These are phyloP conservation scores for Nasonia vitripennis DNA, from an alignment of 1,140 invertebrate genomes.

Conservation along the genomic window DNA sequence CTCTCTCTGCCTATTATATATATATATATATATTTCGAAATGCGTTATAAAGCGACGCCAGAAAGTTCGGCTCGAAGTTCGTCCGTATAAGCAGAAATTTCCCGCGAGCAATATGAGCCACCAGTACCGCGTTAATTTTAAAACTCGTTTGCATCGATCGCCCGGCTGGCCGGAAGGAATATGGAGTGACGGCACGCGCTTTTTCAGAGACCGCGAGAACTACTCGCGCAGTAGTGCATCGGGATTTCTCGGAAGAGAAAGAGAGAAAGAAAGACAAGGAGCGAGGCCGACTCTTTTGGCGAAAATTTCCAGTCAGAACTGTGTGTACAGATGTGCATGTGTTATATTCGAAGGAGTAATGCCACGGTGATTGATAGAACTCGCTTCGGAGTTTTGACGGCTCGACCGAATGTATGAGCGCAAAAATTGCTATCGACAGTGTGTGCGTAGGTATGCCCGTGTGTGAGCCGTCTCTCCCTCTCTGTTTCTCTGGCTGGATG, in stretches of 20 bases:
- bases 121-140: not conserved
- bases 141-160: conserved; percentile 11
- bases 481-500: not conserved
- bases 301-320: not conserved
- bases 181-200: not conserved
- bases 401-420: not conserved
- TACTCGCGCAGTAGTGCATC: not conserved
- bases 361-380: not conserved
- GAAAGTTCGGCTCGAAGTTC: not conserved
- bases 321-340: not conserved
- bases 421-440: not conserved
- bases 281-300: not conserved
- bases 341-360: not conserved
- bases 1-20: too few relatives aligned
- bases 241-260: not conserved
- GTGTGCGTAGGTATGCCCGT: not conserved
- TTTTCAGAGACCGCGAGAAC: not conserved
- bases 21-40: not conserved
- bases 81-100: conserved; percentile 6
- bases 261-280: too few relatives aligned
- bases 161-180: conserved; percentile 10
- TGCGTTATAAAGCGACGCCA: conserved; percentile 1
- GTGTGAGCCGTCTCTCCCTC: not conserved
- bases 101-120: not conserved
- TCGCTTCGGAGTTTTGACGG: not conserved